Evolutionary conservation across 2,888 invertebrate genomes (phyloP).

Genomic region (Aphodius granarius): DNA sequence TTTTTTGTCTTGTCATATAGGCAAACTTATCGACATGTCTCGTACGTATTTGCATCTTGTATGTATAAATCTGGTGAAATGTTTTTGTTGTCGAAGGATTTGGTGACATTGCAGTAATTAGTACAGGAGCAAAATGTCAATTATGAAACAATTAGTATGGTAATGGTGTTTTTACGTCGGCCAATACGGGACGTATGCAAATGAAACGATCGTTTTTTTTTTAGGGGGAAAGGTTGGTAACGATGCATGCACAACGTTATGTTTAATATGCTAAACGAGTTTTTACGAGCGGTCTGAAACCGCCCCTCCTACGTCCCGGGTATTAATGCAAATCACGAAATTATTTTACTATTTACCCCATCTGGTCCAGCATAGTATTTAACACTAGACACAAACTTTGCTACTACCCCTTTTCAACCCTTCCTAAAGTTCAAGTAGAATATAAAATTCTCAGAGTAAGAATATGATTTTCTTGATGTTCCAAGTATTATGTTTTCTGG

Average conservation of each 20-base stretch:
- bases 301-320: slow-evolving; percentile 10
- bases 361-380: slow-evolving; percentile 22
- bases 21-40: no score
- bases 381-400: background rate
- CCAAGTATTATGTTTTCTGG: no score
- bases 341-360: slow-evolving; percentile 29
- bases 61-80: no score
- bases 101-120: background rate
- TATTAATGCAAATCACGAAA: slow-evolving; percentile 29
- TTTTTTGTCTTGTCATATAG: no score
- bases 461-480: no score
- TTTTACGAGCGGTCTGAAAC: slow-evolving; percentile 17
- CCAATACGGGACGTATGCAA: background rate
- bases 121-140: background rate
- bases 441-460: no score
- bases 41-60: no score
- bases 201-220: slow-evolving; percentile 1
- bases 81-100: background rate
- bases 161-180: background rate
- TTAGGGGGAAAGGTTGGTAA: background rate
- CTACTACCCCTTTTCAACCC: no score
- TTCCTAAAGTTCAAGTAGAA: no score
- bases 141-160: background rate
- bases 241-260: slow-evolving; percentile 2
- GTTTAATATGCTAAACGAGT: slow-evolving; percentile 13